Evolutionary conservation across 2,113 vertebrate species (phyloP), one percentile per base, ranked within the genome.

Genomic region (Cyanistes caeruleus): DNA sequence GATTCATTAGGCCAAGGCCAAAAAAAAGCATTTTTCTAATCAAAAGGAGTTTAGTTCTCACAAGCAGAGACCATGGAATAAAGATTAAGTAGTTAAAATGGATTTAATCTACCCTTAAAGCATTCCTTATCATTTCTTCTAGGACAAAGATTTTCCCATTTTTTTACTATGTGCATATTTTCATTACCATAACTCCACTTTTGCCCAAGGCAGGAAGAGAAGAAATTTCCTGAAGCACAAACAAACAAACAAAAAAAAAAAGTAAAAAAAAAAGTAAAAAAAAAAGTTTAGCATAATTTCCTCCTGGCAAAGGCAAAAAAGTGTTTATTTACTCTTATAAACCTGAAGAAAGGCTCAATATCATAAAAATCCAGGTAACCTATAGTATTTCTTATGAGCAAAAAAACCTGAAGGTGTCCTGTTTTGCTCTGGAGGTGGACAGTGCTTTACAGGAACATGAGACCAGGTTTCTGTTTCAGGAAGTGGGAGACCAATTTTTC

Each of bases 151-250:
- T 75, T 81, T 93, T 59, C 15, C 27, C 15, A 6, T 72, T 15
- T 63, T 70, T 86, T 72, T 73, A 70, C 59, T 91, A 17, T 56
- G 33, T 84, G 53, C 80, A 73, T 90, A 56, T 81, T 95, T 92
- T 89, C 86, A 53, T 81, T 89, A 78, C 76, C 14, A 27, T 59
- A 89, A 80, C 49, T 59, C 48, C 28, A 62, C 52, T 87, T 94
- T 79, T 87, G 78, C 84, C 78, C 33, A 79, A 67, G 72, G 87
- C 77, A 88, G n/a, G 37, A 94, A 76, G 56, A 84, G n/a, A 93
- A 83, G 27, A 94, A 44, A 76, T 90, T 89, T 92, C 85, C 90
- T 88, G 88, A 86, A 96, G 85, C 56, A 77, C 52, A 95, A 94
- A 84, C 78, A 94, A 84, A 21, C 27, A 81, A 27, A 64, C 77